Evolutionary conservation across 2,797 vertebrate species (phyloP).

Genomic region (Halcyon chelicuti): DNA sequence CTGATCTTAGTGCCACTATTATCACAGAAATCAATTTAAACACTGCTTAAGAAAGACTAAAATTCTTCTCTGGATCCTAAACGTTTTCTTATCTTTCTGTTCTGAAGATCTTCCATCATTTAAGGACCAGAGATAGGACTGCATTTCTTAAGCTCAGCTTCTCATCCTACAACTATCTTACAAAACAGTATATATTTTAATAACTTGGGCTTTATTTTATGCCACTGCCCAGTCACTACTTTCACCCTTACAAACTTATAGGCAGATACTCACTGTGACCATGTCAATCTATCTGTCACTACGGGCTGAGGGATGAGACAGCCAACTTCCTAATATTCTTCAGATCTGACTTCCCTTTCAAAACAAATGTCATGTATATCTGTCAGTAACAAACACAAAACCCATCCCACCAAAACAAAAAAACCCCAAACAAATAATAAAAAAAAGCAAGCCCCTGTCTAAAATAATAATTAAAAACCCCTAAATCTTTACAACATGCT

Average conservation of each 20-base stretch:
- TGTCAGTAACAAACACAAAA: neutral
- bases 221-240: neutral
- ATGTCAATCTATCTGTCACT: neutral
- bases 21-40: neutral
- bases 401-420: neutral
- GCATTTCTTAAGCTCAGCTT: neutral
- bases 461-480: neutral
- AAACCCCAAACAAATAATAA: too few species aligned
- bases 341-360: neutral
- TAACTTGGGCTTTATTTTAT: neutral
- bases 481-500: rapidly evolving
- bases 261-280: neutral
- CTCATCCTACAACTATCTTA: neutral
- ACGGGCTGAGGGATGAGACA: neutral
- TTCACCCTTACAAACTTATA: neutral
- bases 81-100: neutral
- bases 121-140: neutral
- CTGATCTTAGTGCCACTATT: neutral
- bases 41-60: neutral
- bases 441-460: neutral
- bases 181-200: neutral
- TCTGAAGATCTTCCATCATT: neutral
- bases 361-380: neutral
- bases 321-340: neutral
- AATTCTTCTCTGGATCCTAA: neutral